A percentile compares a stretch with the other conserved stretches of the same genome.
phyloP scores from a whole-genome alignment of 2,888 invertebrate genomes.

The Gasteruption jaculator region DNA sequence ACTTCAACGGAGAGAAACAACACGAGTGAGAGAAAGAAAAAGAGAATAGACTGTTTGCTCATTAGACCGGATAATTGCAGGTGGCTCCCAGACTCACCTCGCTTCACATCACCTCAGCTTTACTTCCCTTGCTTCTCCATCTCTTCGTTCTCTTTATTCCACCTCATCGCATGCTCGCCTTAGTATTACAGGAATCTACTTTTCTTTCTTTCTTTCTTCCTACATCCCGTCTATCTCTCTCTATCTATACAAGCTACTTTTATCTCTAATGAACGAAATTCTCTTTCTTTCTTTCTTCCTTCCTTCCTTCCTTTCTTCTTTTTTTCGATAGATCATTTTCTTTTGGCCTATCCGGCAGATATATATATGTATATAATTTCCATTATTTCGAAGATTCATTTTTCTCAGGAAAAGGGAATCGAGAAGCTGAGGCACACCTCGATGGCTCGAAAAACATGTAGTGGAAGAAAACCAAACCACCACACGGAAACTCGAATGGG shows the following conservation, averaged over 20 bases:
- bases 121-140: slow-evolving; percentile 26
- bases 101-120: slow-evolving; percentile 29
- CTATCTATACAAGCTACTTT: too few relatives aligned
- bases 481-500: background rate
- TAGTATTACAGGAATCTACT: too few relatives aligned
- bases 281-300: too few relatives aligned
- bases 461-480: too few relatives aligned
- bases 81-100: slow-evolving; percentile 33
- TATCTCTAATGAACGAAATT: too few relatives aligned
- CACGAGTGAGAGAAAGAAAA: slow-evolving; percentile 21
- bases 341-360: slow-evolving; percentile 5
- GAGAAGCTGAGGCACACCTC: background rate
- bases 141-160: slow-evolving; percentile 22
- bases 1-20: slow-evolving; percentile 16
- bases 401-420: too few relatives aligned
- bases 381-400: too few relatives aligned
- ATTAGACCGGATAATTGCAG: slow-evolving; percentile 51
- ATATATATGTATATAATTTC: slow-evolving; percentile 5
- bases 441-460: slow-evolving; percentile 3
- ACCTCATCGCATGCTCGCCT: too few relatives aligned
- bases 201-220: too few relatives aligned
- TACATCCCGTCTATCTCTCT: too few relatives aligned
- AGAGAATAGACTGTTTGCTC: slow-evolving; percentile 46
- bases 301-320: too few relatives aligned
- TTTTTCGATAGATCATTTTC: slow-evolving; percentile 9